Conservation (phyloP, 2,888 invertebrate species). For the Melieria crassipennis region DNA sequence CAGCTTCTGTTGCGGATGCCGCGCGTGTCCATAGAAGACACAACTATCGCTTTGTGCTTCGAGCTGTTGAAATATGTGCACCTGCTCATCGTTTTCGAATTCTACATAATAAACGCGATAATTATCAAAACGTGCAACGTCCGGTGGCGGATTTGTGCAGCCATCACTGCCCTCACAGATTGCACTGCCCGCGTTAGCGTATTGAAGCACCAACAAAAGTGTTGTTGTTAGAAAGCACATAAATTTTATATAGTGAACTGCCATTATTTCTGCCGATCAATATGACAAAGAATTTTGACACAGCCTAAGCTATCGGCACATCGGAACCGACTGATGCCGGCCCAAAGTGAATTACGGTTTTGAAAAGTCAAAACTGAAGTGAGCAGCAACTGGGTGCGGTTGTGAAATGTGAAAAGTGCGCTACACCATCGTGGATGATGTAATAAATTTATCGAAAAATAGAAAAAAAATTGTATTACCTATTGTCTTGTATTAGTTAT, state of each 20-base stretch:
- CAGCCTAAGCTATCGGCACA: no score
- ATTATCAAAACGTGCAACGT: slow-evolving; percentile 57
- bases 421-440: no score
- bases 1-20: slow-evolving; percentile 53
- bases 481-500: no score
- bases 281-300: background rate
- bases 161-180: slow-evolving; percentile 38
- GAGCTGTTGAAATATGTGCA: slow-evolving; percentile 50
- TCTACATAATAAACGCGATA: slow-evolving; percentile 57
- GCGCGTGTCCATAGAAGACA: slow-evolving; percentile 54
- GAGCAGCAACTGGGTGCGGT: no score
- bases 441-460: no score
- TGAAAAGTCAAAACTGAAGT: no score
- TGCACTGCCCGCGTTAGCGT: background rate
- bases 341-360: no score
- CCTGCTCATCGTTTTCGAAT: slow-evolving; percentile 48
- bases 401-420: no score
- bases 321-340: no score
- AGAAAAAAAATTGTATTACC: no score
- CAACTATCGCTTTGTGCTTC: slow-evolving; percentile 59
- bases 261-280: background rate
- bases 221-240: background rate
- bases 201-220: background rate
- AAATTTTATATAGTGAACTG: background rate
- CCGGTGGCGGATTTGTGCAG: background rate